Evolutionary conservation across 2,888 invertebrate species (phyloP), one percentile per base, ranked within the genome.

Genomic region (Vesta saturnalis): DNA sequence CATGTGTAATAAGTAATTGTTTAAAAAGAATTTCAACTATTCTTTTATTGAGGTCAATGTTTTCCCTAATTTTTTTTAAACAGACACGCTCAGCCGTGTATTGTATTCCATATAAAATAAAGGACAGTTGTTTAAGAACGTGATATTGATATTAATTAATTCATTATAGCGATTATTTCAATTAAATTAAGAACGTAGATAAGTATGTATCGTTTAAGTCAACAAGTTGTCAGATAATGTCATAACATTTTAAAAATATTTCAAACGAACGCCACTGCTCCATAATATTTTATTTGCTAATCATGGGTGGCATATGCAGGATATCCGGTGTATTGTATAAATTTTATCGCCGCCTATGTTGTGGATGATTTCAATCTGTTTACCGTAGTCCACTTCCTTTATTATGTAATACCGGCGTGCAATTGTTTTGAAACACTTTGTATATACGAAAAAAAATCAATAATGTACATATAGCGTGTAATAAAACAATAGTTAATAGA

Each of bases 31-130:
- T 83, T 83, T 73, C 67, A 82, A 82, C 79, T 79, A 83, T 39
- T 82, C 80, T 80, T 64, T 49, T 77, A 82, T 81, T 80, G 81
- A 80, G 82, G 81, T 82, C 82, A 81, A 76, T 76, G 78, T 80
- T 81, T 80, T 80, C 80, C 78, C 79, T 76, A 78, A 78, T 79
- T 80, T 80, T 80, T 76, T 77, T 73, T 69, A 63, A 64, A 65
- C 66, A 68, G 70, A 60, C 73, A 72, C 68, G 71, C 69, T 70
- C 70, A 59, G 71, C n/a, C 30, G 39, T 69, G 69, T 73, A 70
- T 70, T 61, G 52, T 59, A 47, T 59, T 39, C 59, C 58, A 49
- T 58, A 64, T 59, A 18, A 22, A 60, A 61, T 60, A 39, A 67
- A 63, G 63, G 67, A 67, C 58, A 67, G 46, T 58, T 56, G 21